phyloP scores from a whole-genome alignment of 2,113 vertebrate species.

The Columba janthina region DNA sequence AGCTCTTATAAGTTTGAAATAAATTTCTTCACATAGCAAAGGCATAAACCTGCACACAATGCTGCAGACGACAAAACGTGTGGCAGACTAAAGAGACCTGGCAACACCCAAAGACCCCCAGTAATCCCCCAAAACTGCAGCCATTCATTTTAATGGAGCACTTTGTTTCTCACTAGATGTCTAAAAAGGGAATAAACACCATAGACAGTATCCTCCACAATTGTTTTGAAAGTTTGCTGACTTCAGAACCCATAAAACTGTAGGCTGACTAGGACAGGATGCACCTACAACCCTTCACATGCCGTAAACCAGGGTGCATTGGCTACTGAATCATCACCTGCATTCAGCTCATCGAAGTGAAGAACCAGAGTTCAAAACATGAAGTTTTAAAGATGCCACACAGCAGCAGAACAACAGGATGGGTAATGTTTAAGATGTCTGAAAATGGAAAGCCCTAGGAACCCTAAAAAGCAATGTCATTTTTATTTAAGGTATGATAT shows the following conservation, averaged over 20 bases:
- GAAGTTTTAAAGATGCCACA: not conserved
- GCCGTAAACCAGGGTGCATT: not conserved
- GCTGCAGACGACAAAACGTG: not conserved
- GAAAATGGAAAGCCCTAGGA: not conserved
- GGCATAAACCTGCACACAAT: not conserved
- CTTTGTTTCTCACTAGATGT: not conserved
- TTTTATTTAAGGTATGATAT: rapidly evolving
- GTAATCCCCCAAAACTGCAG: not conserved
- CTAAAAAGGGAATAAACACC: not conserved
- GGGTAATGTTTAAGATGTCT: not conserved
- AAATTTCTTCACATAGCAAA: not conserved
- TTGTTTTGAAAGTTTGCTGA: not conserved
- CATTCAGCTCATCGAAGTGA: not conserved
- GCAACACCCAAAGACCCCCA: not conserved
- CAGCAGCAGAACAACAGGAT: not conserved
- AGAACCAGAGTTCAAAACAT: not conserved
- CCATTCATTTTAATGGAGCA: not conserved
- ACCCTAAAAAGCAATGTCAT: not conserved
- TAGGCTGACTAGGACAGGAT: not conserved
- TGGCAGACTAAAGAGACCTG: not conserved
- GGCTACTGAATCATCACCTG: not conserved
- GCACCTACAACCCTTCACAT: not conserved
- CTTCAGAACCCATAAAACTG: not conserved
- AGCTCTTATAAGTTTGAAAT: not conserved
- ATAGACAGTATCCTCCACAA: not conserved